Base-by-base conservation (phyloP, 2,888 invertebrate genomes). In the Eremobia ochroleuca region DNA sequence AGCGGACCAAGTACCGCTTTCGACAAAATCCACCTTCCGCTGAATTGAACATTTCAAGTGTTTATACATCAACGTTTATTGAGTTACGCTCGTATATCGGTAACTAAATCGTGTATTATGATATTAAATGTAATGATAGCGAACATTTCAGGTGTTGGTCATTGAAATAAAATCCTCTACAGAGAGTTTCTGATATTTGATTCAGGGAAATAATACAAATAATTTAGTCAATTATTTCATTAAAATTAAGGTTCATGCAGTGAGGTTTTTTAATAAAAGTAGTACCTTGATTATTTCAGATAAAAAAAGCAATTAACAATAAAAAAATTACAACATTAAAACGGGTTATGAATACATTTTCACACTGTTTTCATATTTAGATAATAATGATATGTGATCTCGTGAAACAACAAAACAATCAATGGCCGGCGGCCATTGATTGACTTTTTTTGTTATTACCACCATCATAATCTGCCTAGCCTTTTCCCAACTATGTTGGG, bases 1-100 rank as follows among this genome's bases (percentile, higher is more conserved):
- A 86, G 84, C 85, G 89, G 86, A 85, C 88, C 86, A 85, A 90
- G 88, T 87, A 85, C 81, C 80, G 79, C 85, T 89, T 87, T 86
- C 82, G 81, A 82, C 76, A 77, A 87, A 92, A 92, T 93, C 89
- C 85, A 86, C 86, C 79, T 85, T 85, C 82, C 73, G 79, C 77
- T 76, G 88, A 89, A 85, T 88, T 89, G 80, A 87, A 80, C 77
- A 79, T 78, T 82, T 75, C 70, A 64, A 87, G 78, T 83, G 82
- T 73, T 79, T 84, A 85, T 88, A 83, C 77, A 75, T 81, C 78
- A 81, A 74, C 79, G 73, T 79, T 84, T 76, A 86, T 79, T 76
- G 71, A 84, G 76, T 79, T 79, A 72, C 68, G 67, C 71, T 78
- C 78, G 61, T 79, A 86, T 83, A 75, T 70, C 72, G 69, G 75